Base-by-base conservation (phyloP, 2,888 invertebrate species). In the Epinotia nisella region DNA sequence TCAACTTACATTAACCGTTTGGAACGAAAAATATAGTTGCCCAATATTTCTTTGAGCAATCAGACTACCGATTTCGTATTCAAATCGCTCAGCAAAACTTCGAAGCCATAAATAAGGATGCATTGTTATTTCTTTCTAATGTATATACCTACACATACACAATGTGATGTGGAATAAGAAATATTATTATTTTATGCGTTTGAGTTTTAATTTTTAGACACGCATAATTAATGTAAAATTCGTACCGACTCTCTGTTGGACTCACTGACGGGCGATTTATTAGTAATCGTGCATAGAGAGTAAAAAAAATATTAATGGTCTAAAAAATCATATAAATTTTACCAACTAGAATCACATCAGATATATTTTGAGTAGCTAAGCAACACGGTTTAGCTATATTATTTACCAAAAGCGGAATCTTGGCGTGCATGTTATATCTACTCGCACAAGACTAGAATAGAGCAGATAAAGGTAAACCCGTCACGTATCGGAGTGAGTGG, bases 401-500 rank as follows among this genome's bases (percentile, higher is more conserved):
- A 24, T 24, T 24, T 55, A 55, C 55, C 21, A 24, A 21, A 53
- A 9, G 53, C 53, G 19, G 10, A 53, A 53, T 53, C 19, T 7
- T 55, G 21, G 4, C 10, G 19, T 19, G 17, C 17, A 35, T 19
- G 11, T 19, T 53, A 65, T 15, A 21, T 39, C 13, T 35, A 53
- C 51, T 35, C 51, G 21, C 10, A 29, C 29, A 3, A 29, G 7
- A 19, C 15, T 51, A 24, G 11, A n/a, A 10, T 21, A 15, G n/a
- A 59, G 29, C 39, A 17, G 35, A 65, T 74, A 58, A 45, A 64
- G 24, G 53, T 58, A 51, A 58, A 59, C 55, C 59, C 56, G 74
- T 83, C 82, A 83, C 82, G 83, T 83, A 76, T 45, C 29, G 29
- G 21, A 56, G 56, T 65, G 76, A 78, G 77, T 76, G 78, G 71